Conservation (phyloP, 2,888 invertebrate genomes). For the Dromius quadrimaculatus region DNA sequence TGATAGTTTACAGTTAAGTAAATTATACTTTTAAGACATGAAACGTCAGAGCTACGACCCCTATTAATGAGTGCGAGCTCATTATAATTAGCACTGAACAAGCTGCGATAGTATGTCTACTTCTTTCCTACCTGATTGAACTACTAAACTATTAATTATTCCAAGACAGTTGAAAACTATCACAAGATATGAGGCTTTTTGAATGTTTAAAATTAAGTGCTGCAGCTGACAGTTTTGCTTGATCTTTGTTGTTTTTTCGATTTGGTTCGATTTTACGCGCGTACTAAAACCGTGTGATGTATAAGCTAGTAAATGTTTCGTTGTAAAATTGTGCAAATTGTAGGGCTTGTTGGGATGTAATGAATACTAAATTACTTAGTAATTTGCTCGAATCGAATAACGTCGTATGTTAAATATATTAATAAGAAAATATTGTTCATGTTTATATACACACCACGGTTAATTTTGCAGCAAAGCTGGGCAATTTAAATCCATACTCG, state of each 20-base stretch:
- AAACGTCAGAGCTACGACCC: too few species aligned
- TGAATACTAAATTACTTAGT: constrained; percentile 21
- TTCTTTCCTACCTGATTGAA: too few species aligned
- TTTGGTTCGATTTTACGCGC: constrained; percentile 7
- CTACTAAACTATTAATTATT: too few species aligned
- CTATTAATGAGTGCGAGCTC: too few species aligned
- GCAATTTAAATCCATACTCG: constrained; percentile 12
- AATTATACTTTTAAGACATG: too few species aligned
- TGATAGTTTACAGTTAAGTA: too few species aligned
- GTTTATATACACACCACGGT: too few species aligned
- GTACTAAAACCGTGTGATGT: constrained; percentile 22
- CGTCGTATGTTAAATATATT: constrained; percentile 16
- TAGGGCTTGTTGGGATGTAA: constrained; percentile 5
- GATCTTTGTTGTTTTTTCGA: constrained; percentile 18
- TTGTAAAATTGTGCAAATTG: constrained; percentile 7
- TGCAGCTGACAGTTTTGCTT: neutral
- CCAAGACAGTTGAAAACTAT: too few species aligned
- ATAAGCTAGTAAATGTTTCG: neutral
- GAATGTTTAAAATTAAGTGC: too few species aligned
- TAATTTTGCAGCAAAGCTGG: neutral
- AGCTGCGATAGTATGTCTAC: too few species aligned
- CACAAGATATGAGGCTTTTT: too few species aligned
- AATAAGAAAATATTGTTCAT: constrained; percentile 20
- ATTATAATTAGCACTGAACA: too few species aligned
- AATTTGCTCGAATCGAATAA: constrained; percentile 22